Evolutionary conservation across 2,888 invertebrate genomes (phyloP), one percentile per base, ranked within the genome.

Genomic region (Alloscopus bannaensis): DNA sequence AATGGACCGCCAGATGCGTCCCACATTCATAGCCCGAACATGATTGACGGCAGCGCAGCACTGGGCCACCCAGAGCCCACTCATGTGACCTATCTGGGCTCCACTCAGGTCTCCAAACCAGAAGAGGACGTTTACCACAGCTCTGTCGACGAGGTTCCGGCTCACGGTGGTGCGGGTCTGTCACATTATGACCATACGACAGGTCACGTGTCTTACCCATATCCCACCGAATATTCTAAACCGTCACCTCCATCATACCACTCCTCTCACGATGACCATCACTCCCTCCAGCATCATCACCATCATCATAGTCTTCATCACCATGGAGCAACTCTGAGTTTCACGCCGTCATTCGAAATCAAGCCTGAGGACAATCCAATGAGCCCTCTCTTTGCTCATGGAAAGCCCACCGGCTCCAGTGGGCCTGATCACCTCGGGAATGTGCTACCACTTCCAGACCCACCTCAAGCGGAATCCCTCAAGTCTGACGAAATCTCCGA

Each of bases 1-100:
- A 77, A 77, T 64, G 77, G 77, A 8, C 77, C 77, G 8, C 77
- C 69, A 16, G 77, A 77, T 45, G 22, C 69, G 1, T 69, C 77
- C 20, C 77, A 77, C 45, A 77, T 77, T 62, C 69, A 77, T 45
- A 77, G 77, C 24, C 81, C 81, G 28, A 81, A 81, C n/a, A 62
- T 81, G 45, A 60, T 81, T 1, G 81, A 77, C 6, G 13, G 69
- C 20, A 55, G 50, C 18, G 24, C 40, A 55, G 16, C 29, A 28
- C 40, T 24, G n/a, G 1, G 4, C 8, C 59, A 66, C 20, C 50
- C 65, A 29, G 42, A 52, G 0, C 16, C 1, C 11, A 22, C 36
- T 28, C 20, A 45, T 31, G 22, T n/a, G 8, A 13, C 40, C 24
- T 29, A 20, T 42, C 50, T 47, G 22, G 42, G 31, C 28, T 4